Evolutionary conservation across 2,888 invertebrate genomes (phyloP).

Genomic region (Leptura quadrifasciata): DNA sequence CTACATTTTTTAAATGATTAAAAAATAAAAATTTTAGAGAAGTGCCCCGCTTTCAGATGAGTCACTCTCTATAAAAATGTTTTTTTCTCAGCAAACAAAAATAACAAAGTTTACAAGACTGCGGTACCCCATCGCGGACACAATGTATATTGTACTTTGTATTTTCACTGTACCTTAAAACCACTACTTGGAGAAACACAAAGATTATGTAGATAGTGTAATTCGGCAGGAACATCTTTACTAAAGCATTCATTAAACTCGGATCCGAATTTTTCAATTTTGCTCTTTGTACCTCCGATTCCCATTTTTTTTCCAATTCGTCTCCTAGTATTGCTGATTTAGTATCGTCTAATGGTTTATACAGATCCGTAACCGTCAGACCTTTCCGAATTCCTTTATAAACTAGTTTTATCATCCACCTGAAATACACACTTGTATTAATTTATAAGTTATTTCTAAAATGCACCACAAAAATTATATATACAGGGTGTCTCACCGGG

Average conservation of each 20-base stretch:
- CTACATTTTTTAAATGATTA: no score
- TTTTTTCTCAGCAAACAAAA: no score
- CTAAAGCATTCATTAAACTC: conserved; percentile 55
- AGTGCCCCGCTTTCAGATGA: no score
- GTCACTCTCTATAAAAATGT: no score
- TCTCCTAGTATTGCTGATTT: conserved; percentile 80
- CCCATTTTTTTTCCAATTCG: conserved; percentile 77
- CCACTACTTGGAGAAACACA: conserved; percentile 53
- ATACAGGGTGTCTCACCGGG: no score
- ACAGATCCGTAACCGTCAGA: conserved; percentile 80
- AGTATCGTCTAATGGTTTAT: conserved; percentile 78
- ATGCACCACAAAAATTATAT: no score
- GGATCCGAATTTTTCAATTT: conserved; percentile 53
- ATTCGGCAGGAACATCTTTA: conserved; percentile 53
- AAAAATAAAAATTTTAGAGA: no score
- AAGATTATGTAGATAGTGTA: conserved; percentile 55
- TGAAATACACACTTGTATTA: no score
- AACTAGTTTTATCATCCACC: conserved; percentile 70
- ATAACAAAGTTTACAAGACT: no score
- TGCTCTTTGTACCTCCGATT: conserved; percentile 51
- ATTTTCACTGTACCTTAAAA: conserved; percentile 61
- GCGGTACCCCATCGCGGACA: no score
- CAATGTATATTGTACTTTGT: no score
- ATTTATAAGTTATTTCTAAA: no score
- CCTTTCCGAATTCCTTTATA: conserved; percentile 77